Base-by-base conservation (phyloP, 1,140 invertebrate genomes). In the Trinorchestia longiramus region DNA sequence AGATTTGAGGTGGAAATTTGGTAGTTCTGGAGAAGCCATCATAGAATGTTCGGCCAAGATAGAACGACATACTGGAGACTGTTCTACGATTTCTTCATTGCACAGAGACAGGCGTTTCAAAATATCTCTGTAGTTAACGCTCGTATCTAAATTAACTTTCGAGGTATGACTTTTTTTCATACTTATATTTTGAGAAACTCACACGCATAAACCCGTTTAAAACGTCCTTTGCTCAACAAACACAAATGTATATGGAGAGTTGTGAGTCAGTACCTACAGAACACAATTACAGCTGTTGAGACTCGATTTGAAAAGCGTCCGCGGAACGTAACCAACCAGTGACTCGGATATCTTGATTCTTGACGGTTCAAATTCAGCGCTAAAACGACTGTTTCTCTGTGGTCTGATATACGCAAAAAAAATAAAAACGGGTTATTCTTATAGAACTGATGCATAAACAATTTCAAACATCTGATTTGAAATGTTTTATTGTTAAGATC, bases 111-210 rank as follows among this genome's bases (percentile, higher is more conserved):
- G 40, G 43, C 92, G 92, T 6, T 94, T 94, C 92, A 94, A 47
- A 94, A 94, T 94, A 47, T 94, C 92, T 94, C 92, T 94, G 92
- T 45, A 94, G 92, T 94, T 94, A 43, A 94, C 92, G 43, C 92
- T 94, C 92, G 47, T 44, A 94, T 94, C 92, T 94, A 94, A 47
- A n/a, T 94, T 94, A 15, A n/a, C 43, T 45, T 94, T 94, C 43
- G 88, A 11, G 3, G 42, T 43, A 15, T 36, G 43, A 90, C 11
- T n/a, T n/a, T n/a, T 90, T 90, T 90, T 36, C 88, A 90, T 90
- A 8, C 11, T 90, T 43, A 42, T 4, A n/a, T 87, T 87, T 41
- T 87, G 47, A 53, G 19, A 53, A 53, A 53, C 47, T 8, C 19
- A 6, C 47, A 53, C 47, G 6, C 19, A 53, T 53, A 53, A 53